Conservation (phyloP, 2,113 vertebrate genomes). For the Pagrus major region DNA sequence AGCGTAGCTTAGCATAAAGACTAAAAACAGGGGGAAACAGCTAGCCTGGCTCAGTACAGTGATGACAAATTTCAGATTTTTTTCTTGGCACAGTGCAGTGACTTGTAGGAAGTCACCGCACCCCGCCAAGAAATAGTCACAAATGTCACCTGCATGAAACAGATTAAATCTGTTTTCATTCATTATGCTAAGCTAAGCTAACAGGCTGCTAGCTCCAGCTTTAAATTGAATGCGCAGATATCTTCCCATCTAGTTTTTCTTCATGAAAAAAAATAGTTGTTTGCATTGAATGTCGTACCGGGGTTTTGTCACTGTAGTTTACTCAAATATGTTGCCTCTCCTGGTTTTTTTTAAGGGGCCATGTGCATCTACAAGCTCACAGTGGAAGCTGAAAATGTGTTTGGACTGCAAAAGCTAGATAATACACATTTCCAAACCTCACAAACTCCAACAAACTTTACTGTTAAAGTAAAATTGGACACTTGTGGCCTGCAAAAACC, state of each 20-base stretch:
- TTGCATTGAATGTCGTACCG: too few relatives aligned
- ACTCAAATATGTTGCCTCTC: not conserved
- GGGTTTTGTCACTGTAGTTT: not conserved
- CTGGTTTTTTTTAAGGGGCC: not conserved
- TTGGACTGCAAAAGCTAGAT: conserved; percentile 7
- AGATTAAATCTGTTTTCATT: too few relatives aligned
- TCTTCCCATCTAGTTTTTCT: not conserved
- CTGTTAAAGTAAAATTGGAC: conserved; percentile 23
- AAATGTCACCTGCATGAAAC: too few relatives aligned
- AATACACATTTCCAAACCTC: conserved; percentile 1
- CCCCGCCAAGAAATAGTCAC: not conserved
- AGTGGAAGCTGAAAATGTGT: not conserved
- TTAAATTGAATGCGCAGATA: too few relatives aligned
- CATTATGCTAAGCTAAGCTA: not conserved
- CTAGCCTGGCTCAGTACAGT: not conserved
- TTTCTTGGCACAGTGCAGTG: not conserved
- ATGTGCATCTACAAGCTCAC: not conserved
- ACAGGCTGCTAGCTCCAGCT: not conserved
- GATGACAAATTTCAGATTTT: not conserved
- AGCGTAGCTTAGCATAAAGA: not conserved
- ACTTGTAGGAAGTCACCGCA: not conserved
- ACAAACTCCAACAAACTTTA: conserved; percentile 9
- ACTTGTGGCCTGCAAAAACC: conserved; percentile 5
- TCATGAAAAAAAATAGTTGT: not conserved
- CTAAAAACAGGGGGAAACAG: not conserved